Base-by-base conservation (phyloP, 2,797 vertebrate species). In the Micromesistius poutassou region DNA sequence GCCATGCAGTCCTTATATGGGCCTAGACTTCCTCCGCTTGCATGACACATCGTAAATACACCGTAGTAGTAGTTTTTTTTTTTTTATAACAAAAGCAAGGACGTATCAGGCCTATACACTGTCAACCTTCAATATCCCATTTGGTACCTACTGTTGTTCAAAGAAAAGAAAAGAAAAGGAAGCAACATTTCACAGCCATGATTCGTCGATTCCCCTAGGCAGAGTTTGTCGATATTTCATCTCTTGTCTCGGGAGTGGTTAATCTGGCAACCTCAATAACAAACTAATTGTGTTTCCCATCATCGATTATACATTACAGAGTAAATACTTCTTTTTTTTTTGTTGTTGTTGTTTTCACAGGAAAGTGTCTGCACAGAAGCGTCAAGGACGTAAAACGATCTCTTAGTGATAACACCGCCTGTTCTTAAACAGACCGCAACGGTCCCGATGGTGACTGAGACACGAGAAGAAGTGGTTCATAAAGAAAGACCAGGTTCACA, bases 1-100 rank as follows among this genome's bases (percentile, higher is more conserved):
- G 91, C 89, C 93, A 93, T 93, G 93, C 94, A 94, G 92, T 90
- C 89, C 84, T 90, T 91, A 80, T 91, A 81, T 76, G 72, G 36
- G 83, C 55, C 79, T 50, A 73, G 73, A 83, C 76, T 79, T 81
- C 68, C 46, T 82, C 71, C 77, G 55, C 75, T 77, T 79, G 76
- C 68, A 78, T 76, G 72, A 38, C 76, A 28, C 55, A 2, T 28
- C 2, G 62, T 28, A 68, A 68, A 68, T 68, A 68, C 62, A 68
- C 62, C 62, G 12, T 66, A 62, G 55, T n/a, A 25, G 55, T n/a
- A n/a, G n/a, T n/a, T n/a, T 62, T 62, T 62, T 62, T 62, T 12
- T 25, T 10, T 68, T 10, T 12, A 68, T 4, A 68, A 62, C 5
- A 68, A 68, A 68, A 68, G 9, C n/a, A 68, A 68, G n/a, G n/a